Conservation (phyloP, 2,888 invertebrate species). For the Phytoseiulus persimilis region DNA sequence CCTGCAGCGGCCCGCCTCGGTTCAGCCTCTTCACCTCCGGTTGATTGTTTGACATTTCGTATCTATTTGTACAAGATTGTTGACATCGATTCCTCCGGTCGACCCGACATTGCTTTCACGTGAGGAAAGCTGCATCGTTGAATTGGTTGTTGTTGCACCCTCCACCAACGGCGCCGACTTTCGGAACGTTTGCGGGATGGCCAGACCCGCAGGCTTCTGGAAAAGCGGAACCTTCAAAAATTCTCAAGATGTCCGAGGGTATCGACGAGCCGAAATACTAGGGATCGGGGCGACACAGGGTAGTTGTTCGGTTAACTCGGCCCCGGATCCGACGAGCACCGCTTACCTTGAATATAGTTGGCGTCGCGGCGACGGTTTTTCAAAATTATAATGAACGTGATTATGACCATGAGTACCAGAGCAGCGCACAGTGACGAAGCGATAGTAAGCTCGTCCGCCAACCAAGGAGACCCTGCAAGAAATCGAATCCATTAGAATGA, state of each 20-base stretch:
- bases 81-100: not conserved
- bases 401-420: not conserved
- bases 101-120: not conserved
- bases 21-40: not conserved
- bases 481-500: not conserved
- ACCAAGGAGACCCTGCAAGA: constrained; percentile 11
- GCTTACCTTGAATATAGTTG: constrained; percentile 28
- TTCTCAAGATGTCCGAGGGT: not conserved
- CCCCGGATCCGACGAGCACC: not conserved
- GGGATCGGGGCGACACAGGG: no score
- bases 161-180: not conserved
- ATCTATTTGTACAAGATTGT: constrained; percentile 17
- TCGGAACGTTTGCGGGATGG: constrained; percentile 8
- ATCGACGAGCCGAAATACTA: not conserved
- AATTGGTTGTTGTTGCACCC: constrained; percentile 32
- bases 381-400: not conserved
- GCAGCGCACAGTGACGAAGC: constrained; percentile 14
- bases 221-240: not conserved
- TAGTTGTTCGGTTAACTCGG: no score
- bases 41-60: not conserved
- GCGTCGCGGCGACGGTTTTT: constrained; percentile 22
- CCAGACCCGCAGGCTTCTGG: constrained; percentile 31
- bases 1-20: not conserved
- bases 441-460: constrained; percentile 26
- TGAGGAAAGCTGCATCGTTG: constrained; percentile 26